phyloP scores from a whole-genome alignment of 1,140 invertebrate genomes.

The Druon quercuslanigerum region DNA sequence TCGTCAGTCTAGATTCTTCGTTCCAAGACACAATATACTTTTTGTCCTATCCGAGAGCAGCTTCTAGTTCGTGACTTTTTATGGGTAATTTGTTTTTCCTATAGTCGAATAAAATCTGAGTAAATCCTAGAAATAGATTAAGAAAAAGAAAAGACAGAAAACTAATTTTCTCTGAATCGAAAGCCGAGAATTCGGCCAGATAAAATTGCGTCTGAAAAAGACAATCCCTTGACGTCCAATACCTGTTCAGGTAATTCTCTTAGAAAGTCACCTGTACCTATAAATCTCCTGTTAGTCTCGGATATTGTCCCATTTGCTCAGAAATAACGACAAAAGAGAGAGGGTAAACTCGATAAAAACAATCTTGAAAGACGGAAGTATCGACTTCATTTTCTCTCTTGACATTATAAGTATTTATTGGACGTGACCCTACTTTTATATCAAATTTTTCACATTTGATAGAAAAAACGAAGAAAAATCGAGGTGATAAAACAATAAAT shows the following conservation, averaged over 20 bases:
- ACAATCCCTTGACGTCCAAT: slow-evolving; percentile 24
- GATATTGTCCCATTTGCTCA: not conserved
- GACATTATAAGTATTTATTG: too few relatives aligned
- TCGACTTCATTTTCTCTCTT: not conserved
- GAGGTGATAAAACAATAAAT: too few relatives aligned
- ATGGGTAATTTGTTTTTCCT: too few relatives aligned
- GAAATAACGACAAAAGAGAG: not conserved
- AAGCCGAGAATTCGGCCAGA: slow-evolving; percentile 11
- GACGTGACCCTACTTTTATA: too few relatives aligned
- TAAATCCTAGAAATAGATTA: not conserved
- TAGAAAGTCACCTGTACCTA: slow-evolving; percentile 34
- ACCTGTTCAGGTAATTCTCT: slow-evolving; percentile 36
- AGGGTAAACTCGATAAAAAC: not conserved
- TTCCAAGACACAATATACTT: too few relatives aligned
- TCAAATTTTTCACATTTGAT: too few relatives aligned
- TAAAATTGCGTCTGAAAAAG: slow-evolving; percentile 18
- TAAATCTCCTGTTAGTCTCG: slow-evolving; percentile 31
- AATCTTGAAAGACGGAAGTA: not conserved
- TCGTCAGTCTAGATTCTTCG: too few relatives aligned
- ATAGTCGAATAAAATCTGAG: not conserved
- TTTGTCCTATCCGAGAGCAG: too few relatives aligned
- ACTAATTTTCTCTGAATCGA: slow-evolving; percentile 29
- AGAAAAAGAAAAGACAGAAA: not conserved
- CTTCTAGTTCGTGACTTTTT: too few relatives aligned
- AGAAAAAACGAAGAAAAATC: too few relatives aligned